Base-by-base conservation (phyloP, 2,113 vertebrate species). In the Oophaga pumilio region DNA sequence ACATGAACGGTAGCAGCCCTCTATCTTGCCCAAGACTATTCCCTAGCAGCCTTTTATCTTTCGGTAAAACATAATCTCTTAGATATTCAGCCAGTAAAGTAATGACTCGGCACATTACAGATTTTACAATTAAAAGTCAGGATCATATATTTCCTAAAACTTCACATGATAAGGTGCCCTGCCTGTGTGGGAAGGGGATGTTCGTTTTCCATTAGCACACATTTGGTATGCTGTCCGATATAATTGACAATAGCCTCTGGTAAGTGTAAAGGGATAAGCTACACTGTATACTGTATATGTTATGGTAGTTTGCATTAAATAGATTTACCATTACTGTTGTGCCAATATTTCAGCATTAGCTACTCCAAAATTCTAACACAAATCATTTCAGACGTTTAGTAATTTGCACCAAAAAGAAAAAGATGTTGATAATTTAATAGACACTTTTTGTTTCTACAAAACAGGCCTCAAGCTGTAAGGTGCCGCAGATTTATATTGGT, bases 11-110 rank as follows among this genome's bases (percentile, higher is more conserved):
- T 43, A 69, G 20, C 24, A 56, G 56, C 11, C 66, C 62, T 85
- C 57, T 69, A 73, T 84, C 49, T 84, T 84, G 43, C 9, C 43
- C 59, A 59, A 59, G 20, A 56, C 26, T 62, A 76, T 76, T 28
- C 24, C 53, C 62, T 49, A 74, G 26, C 53, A 33, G 20, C 18
- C 0, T 60, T 85, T 52, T 68, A 59, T 57, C 69, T 74, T 76
- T 49, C 9, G 64, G 60, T 20, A 53, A 15, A n/a, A 53, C 52
- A 56, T 43, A 56, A 4, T 12, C 76, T 26, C 49, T 78, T 18
- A 71, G 28, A 66, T 50, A 8, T 14, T 33, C 14, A 33, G 17
- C 68, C 82, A 84, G 82, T 57, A 59, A n/a, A 22, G 17, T 56
- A 49, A 85, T 60, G 69, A 57, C 68, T 71, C 74, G 43, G 14